A percentile compares a stretch with the other conserved stretches of the same genome.
These are phyloP conservation scores for Ylistrum balloti DNA, from an alignment of 1,140 invertebrate genomes.

Conservation along the genomic window DNA sequence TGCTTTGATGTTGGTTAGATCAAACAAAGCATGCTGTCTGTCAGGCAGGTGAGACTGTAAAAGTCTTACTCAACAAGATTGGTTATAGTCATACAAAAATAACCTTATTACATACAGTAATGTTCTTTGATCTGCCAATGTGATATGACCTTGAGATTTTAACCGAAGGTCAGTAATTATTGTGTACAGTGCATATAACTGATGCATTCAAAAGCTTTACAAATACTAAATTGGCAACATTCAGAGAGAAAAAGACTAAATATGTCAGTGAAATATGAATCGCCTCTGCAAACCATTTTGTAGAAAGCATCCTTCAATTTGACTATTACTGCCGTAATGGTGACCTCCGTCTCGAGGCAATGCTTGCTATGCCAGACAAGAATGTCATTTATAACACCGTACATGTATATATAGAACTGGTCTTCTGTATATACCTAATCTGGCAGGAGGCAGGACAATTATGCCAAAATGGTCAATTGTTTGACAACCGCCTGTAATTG, in stretches of 20 bases:
- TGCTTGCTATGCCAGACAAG: background rate
- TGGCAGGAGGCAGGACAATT: background rate
- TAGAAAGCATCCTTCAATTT: background rate
- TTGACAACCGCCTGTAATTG: background rate
- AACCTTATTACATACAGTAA: background rate
- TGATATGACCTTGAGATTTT: background rate
- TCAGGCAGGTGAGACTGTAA: background rate
- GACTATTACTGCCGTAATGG: background rate
- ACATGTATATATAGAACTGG: background rate
- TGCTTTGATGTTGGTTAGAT: background rate
- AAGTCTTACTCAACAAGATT: background rate
- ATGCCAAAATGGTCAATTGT: background rate
- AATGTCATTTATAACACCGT: background rate
- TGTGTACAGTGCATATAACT: background rate
- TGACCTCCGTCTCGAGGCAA: background rate
- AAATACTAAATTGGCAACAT: background rate
- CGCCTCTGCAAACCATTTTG: background rate
- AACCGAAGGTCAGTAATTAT: background rate
- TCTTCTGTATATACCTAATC: conserved; percentile 20
- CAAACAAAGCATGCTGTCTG: background rate
- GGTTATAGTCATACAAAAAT: background rate
- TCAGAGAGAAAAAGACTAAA: background rate
- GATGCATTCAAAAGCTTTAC: background rate
- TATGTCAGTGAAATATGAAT: background rate
- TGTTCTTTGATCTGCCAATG: background rate